phyloP scores from a whole-genome alignment of 1,140 invertebrate species.

The Stratiolaelaps scimitus region DNA sequence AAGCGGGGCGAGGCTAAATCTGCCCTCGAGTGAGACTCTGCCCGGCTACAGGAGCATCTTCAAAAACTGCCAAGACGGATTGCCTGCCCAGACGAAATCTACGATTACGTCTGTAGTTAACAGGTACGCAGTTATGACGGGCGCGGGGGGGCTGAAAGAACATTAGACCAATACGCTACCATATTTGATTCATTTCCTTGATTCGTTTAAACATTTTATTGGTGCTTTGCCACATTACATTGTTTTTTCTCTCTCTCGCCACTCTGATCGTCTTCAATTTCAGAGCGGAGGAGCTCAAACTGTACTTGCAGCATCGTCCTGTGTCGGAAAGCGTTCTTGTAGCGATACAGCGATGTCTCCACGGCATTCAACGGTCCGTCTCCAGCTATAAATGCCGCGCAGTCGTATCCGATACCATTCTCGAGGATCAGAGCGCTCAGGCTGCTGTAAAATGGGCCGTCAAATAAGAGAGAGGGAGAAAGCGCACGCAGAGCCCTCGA shows the following conservation, averaged over 20 bases:
- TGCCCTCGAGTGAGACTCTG: constrained; percentile 25
- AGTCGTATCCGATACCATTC: not conserved
- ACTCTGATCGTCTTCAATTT: not conserved
- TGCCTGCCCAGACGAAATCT: constrained; percentile 5
- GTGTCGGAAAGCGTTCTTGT: constrained; percentile 16
- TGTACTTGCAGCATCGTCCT: not conserved
- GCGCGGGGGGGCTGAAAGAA: no score
- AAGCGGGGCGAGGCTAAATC: not conserved
- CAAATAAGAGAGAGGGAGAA: no score
- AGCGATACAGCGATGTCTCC: constrained; percentile 11
- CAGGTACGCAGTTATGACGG: not conserved
- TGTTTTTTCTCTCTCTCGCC: not conserved
- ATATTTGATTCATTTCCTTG: no score
- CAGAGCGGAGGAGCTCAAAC: constrained; percentile 10
- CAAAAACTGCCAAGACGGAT: constrained; percentile 7
- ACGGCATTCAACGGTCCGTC: not conserved
- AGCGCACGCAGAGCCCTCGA: no score
- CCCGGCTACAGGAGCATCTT: constrained; percentile 26
- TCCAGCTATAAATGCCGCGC: constrained; percentile 22
- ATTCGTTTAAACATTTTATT: no score
- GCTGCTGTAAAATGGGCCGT: not conserved
- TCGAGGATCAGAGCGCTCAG: constrained; percentile 9
- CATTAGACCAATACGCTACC: no score
- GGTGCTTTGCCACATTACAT: no score
- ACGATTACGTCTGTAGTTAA: constrained; percentile 3